phyloP scores from a whole-genome alignment of 2,888 invertebrate species.

The Limenitis arthemis region DNA sequence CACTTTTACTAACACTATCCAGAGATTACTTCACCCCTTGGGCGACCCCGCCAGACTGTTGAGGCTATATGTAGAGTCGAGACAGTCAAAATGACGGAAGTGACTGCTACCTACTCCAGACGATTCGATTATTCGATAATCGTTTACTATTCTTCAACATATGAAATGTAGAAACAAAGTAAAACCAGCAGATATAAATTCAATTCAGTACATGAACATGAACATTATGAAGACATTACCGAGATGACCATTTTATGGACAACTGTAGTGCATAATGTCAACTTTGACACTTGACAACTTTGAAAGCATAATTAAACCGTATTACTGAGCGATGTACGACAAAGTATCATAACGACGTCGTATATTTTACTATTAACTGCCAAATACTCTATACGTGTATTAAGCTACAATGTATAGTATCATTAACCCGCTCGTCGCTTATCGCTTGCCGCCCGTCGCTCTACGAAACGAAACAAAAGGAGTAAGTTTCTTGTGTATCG shows the following conservation, averaged over 20 bases:
- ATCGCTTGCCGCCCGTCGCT: background rate
- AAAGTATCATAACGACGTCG: background rate
- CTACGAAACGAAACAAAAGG: slow-evolving; percentile 13
- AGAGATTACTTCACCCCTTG: no score
- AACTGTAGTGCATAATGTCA: background rate
- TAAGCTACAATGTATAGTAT: slow-evolving; percentile 2
- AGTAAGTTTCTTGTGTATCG: slow-evolving; percentile 28
- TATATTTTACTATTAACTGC: slow-evolving; percentile 1
- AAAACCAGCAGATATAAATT: no score
- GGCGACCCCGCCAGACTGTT: no score
- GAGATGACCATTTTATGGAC: background rate
- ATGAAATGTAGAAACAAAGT: no score
- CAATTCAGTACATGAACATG: no score
- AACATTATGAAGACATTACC: background rate
- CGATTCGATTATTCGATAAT: no score
- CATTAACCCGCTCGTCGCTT: background rate
- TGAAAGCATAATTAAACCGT: slow-evolving; percentile 8
- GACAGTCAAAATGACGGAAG: no score
- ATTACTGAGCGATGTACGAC: background rate
- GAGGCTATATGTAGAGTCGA: no score
- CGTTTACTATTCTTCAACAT: no score
- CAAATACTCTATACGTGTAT: slow-evolving; percentile 3
- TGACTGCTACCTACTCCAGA: no score
- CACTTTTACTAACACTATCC: no score
- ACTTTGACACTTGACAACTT: background rate